Percentiles rank a stretch among this genome's conserved stretches.
These are phyloP conservation scores for Cyclophora albipunctata DNA, from an alignment of 2,888 invertebrate species.

Conservation along the genomic window DNA sequence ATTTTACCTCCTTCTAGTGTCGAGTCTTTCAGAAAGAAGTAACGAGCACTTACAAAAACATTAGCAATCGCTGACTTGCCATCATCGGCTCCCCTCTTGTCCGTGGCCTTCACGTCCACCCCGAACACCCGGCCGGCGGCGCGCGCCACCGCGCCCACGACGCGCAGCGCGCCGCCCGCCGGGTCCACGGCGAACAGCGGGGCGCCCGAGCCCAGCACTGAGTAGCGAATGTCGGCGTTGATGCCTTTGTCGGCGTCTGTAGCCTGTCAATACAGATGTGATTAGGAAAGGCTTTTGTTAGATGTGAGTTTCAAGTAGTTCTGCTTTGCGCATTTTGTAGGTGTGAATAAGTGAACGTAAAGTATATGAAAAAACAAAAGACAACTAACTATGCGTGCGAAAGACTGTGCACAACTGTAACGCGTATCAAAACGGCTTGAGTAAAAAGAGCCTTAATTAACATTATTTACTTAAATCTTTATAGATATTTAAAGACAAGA, in stretches of 20 bases:
- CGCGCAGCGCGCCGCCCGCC: conserved; percentile 83
- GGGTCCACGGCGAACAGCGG: conserved; percentile 86
- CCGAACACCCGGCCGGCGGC: conserved; percentile 87
- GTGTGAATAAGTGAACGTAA: no score
- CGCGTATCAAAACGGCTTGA: no score
- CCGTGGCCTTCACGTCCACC: conserved; percentile 91
- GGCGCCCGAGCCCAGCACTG: conserved; percentile 84
- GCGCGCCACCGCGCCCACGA: conserved; percentile 79
- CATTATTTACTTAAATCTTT: no score
- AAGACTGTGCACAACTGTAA: not conserved
- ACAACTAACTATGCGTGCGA: not conserved
- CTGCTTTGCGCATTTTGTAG: no score
- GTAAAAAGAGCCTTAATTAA: no score
- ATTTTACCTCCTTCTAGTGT: no score
- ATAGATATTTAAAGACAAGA: no score
- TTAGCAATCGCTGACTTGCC: conserved; percentile 89
- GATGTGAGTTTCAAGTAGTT: no score
- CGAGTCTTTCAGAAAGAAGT: no score
- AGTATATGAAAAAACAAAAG: not conserved
- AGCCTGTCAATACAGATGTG: conserved; percentile 64
- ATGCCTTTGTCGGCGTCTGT: conserved; percentile 83
- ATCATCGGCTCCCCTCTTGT: conserved; percentile 85
- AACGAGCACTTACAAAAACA: conserved; percentile 81
- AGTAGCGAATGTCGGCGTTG: conserved; percentile 87
- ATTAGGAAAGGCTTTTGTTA: no score